Evolutionary conservation across 2,888 invertebrate genomes (phyloP), one percentile per base, ranked within the genome.

Genomic region (Tetanocera ferruginea): DNA sequence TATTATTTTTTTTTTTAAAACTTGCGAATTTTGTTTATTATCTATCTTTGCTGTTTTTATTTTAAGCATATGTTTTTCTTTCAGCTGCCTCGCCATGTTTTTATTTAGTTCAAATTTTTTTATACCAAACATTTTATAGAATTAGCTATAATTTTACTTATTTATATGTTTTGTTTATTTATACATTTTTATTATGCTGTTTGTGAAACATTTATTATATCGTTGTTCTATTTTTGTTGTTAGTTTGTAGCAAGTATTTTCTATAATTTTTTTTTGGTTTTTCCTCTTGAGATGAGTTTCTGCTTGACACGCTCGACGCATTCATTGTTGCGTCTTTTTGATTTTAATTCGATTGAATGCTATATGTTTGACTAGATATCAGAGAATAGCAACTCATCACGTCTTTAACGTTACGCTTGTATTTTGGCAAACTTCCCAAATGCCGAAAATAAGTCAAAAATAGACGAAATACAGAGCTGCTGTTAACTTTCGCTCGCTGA

Each of bases 341-440:
- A 37, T 37, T 43, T 69, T 17, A 51, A 25, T 69, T 17, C n/a
- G 49, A 51, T 69, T 28, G 17, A 43, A 69, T 69, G 69, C 25
- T 43, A 60, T 60, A 49, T 51, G 28, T 51, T 49, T 25, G 67
- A 8, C n/a, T 23, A 49, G 49, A 49, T 28, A n/a, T 49, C 43
- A 17, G 69, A 23, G 19, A 23, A 5, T 11, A 25, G 25, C 64
- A 28, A 49, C 69, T 69, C 51, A 43, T 69, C 57, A 25, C 28
- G 51, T 69, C 25, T 69, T 28, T 28, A 19, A 69, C 43, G 69
- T 69, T 69, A 69, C 69, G 51, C 51, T 43, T 69, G 17, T 51
- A 69, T 51, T 69, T 66, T 69, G 69, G 69, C 69, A 69, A 69
- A 23, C 11, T 69, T 69, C 69, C 69, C 69, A 69, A 28, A 69